phyloP scores from a whole-genome alignment of 2,888 invertebrate species.

The Rhorus exstirpatorius region DNA sequence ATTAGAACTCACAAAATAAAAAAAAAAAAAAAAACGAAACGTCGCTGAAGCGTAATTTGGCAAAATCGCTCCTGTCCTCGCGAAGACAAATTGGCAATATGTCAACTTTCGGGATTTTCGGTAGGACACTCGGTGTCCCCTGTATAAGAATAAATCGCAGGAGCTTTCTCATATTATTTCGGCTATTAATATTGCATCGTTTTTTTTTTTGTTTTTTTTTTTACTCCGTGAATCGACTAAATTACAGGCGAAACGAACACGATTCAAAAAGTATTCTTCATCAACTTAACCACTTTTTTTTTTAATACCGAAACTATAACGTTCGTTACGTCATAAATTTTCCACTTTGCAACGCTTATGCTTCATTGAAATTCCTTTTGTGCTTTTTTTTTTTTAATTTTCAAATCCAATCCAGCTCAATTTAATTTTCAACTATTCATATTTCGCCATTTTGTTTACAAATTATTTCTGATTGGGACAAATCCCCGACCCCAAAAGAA shows the following conservation, averaged over 20 bases:
- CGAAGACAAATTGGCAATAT: conserved; percentile 59
- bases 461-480: too few relatives aligned
- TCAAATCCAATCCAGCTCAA: too few relatives aligned
- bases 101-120: conserved; percentile 47
- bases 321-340: background rate
- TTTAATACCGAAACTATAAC: background rate
- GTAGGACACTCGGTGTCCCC: conserved; percentile 12
- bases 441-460: too few relatives aligned
- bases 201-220: too few relatives aligned
- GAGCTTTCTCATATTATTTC: conserved; percentile 10
- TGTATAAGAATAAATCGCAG: conserved; percentile 28
- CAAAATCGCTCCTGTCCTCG: conserved; percentile 38
- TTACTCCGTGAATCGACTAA: background rate
- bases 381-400: background rate
- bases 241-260: background rate
- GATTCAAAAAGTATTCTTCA: too few relatives aligned
- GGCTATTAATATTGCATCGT: conserved; percentile 11
- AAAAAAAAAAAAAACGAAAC: conserved; percentile 32
- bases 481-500: too few relatives aligned
- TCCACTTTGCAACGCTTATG: background rate
- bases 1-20: conserved; percentile 54
- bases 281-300: background rate
- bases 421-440: too few relatives aligned
- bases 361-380: background rate
- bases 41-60: conserved; percentile 49